Base-by-base conservation (phyloP, 2,113 vertebrate species). In the Marcusenius ussheri region DNA sequence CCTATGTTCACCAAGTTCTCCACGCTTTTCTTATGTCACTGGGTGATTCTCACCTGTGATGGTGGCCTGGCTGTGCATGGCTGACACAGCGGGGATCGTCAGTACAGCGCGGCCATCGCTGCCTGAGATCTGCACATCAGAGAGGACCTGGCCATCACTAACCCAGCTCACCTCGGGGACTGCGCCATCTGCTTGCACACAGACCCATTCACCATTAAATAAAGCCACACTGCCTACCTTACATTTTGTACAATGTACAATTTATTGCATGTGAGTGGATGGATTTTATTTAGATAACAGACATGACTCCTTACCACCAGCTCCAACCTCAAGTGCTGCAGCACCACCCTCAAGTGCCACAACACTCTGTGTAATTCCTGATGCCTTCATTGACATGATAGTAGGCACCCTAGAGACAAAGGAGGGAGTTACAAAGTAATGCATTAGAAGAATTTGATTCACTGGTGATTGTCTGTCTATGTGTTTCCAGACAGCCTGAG, bases 121-220 rank as follows among this genome's bases (percentile, higher is more conserved):
- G 97, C 98, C 98, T 91, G 97, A 98, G 97, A 99, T 99, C 97
- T 98, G 97, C 94, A 96, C 95, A 94, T 98, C 97, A 85, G 98
- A 97, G 93, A 99, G 96, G 94, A 97, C 98, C 98, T 99, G 98
- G 96, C 98, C 98, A 98, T 99, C 98, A 96, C 97, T 96, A 94
- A 97, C 98, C 98, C 98, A 99, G 97, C 96, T 99, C 98, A 99
- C 98, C 96, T 99, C 98, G 95, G 98, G 98, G 98, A 98, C 97
- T 97, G 98, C 98, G 93, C 95, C 97, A 96, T 98, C 98, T 99
- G 88, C 1, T 89, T 88, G 0, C n/a, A 84, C 27, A 51, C 47
- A 62, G 35, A 51, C 49, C 42, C 45, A 84, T 5, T 17, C 13
- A 17, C 74, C 74, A 19, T 80, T 80, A 80, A 80, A 80, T 80